Conservation (phyloP, 92 coral and sea anemone species). For the Paragorgia papillata region DNA sequence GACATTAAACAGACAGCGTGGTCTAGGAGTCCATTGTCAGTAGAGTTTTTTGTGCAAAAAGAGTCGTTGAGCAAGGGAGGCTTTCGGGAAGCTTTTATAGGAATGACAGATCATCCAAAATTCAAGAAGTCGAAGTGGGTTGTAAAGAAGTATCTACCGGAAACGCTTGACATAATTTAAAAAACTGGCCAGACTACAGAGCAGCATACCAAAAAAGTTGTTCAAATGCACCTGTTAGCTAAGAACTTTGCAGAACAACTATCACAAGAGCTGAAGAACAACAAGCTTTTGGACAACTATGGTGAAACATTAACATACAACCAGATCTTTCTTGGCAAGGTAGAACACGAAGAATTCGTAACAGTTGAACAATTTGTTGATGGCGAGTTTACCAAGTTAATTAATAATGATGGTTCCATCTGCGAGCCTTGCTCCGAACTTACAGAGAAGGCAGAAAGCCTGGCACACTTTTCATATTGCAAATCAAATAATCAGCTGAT, state of each 20-base stretch:
- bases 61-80: conserved; percentile 58
- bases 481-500: conserved; percentile 4
- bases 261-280: background rate
- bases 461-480: conserved; percentile 1
- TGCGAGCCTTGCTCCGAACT: background rate
- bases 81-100: conserved; percentile 50
- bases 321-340: background rate
- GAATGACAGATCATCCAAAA: conserved; percentile 46
- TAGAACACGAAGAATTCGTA: background rate
- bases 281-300: background rate
- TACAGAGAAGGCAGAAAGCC: conserved; percentile 28
- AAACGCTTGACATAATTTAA: conserved; percentile 39
- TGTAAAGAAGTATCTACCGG: conserved; percentile 45
- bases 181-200: conserved; percentile 42
- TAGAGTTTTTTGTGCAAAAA: conserved; percentile 51
- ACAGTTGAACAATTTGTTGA: no score
- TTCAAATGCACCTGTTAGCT: conserved; percentile 65
- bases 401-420: no score
- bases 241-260: background rate
- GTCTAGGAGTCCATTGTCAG: conserved; percentile 44
- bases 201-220: conserved; percentile 54
- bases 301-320: background rate
- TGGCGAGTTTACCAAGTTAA: no score
- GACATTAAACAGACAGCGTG: conserved; percentile 48
- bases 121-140: conserved; percentile 53